Conservation (phyloP, 2,113 vertebrate species). For the Blennius ocellaris region DNA sequence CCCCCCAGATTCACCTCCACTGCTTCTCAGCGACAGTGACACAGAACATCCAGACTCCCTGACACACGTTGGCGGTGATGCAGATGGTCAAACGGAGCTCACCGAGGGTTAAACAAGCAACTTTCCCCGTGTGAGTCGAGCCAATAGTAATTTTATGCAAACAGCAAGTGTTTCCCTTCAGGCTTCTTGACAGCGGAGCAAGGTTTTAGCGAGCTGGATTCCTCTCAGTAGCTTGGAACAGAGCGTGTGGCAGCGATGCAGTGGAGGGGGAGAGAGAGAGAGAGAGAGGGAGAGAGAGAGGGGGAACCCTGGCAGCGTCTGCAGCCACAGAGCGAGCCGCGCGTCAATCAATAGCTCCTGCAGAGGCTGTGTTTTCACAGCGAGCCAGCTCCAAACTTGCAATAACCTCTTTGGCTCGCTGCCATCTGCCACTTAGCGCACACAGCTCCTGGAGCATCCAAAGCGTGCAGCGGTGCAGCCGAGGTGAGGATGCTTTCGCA, state of each 20-base stretch:
- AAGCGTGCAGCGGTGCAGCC: constrained; percentile 20
- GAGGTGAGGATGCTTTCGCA: constrained; percentile 50
- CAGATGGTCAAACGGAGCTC: constrained; percentile 3
- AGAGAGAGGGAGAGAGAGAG: too few species aligned
- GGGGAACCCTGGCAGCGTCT: constrained; percentile 64
- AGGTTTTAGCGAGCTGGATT: constrained; percentile 45
- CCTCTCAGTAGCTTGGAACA: constrained; percentile 37
- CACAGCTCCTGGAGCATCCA: constrained; percentile 60
- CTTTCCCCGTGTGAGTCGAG: constrained; percentile 19
- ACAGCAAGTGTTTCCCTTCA: constrained; percentile 46
- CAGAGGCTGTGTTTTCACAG: constrained; percentile 60
- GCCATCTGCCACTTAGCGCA: constrained; percentile 69
- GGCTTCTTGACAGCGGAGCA: constrained; percentile 27
- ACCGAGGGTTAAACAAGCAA: constrained; percentile 3
- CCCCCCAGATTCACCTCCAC: not conserved
- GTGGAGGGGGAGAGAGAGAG: constrained; percentile 39
- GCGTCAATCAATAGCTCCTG: constrained; percentile 69
- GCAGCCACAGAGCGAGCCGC: constrained; percentile 47
- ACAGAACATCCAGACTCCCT: not conserved
- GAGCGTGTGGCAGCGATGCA: constrained; percentile 38
- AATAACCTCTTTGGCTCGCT: constrained; percentile 64
- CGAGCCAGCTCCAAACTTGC: constrained; percentile 63
- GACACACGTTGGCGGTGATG: not conserved
- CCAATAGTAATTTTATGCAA: constrained; percentile 49
- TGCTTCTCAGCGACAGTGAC: not conserved